Conservation (phyloP, 1,140 invertebrate genomes). For the Bombus breviceps region DNA sequence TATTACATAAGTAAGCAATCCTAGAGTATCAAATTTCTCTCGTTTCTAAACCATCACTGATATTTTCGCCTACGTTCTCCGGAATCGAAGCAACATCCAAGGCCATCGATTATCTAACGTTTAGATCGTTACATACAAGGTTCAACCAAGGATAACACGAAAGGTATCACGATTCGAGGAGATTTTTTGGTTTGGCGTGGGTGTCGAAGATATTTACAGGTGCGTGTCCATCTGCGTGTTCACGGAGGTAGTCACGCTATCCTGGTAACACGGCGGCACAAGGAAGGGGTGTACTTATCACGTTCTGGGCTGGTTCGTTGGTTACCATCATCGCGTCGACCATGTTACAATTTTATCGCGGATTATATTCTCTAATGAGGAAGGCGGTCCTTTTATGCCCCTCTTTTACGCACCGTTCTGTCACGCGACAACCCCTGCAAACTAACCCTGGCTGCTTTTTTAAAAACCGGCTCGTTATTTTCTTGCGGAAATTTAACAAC, state of each 20-base stretch:
- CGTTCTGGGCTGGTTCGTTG: neutral
- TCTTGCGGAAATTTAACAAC: slow-evolving; percentile 19
- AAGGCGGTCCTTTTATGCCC: slow-evolving; percentile 21
- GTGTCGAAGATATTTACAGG: slow-evolving; percentile 8
- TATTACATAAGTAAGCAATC: too few relatives aligned
- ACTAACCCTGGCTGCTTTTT: neutral
- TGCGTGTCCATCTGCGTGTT: slow-evolving; percentile 23
- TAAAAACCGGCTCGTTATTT: slow-evolving; percentile 22
- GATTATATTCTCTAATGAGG: slow-evolving; percentile 51
- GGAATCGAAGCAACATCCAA: neutral
- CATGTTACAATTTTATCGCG: slow-evolving; percentile 41
- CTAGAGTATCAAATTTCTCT: too few relatives aligned
- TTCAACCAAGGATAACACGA: neutral
- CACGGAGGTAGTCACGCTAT: slow-evolving; percentile 20
- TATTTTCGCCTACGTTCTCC: neutral
- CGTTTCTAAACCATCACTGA: neutral
- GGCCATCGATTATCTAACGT: slow-evolving; percentile 4
- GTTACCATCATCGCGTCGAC: neutral
- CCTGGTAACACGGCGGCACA: neutral
- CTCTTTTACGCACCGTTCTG: slow-evolving; percentile 25
- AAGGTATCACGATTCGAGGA: neutral
- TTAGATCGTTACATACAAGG: neutral
- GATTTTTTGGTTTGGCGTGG: slow-evolving; percentile 16
- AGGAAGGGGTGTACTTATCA: slow-evolving; percentile 26
- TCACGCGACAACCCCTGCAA: slow-evolving; percentile 45